Evolutionary conservation across 2,113 vertebrate genomes (phyloP).

Genomic region (sheep (Ovis aries)): DNA sequence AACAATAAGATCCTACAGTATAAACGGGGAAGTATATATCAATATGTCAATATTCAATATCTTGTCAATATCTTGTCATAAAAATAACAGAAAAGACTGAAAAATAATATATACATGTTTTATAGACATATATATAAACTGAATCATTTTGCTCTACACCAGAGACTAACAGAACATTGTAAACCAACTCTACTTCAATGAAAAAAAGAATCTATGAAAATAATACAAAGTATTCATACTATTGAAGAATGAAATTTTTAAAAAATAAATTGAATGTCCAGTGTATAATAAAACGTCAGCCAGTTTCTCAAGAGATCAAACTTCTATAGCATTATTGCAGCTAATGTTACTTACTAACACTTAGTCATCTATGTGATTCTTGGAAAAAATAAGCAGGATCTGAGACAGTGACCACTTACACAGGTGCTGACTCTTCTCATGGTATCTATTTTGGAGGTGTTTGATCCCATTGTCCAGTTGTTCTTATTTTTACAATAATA

Average conservation of each 20-base stretch:
- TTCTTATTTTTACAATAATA: neutral
- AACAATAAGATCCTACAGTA: neutral
- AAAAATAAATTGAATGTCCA: neutral
- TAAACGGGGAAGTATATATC: neutral
- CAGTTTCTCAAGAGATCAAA: neutral
- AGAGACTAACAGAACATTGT: neutral
- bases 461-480: neutral
- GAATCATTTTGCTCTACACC: neutral
- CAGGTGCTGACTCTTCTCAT: neutral
- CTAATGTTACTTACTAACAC: neutral
- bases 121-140: neutral
- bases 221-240: neutral
- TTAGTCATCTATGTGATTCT: neutral
- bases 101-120: neutral
- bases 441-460: neutral
- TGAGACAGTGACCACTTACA: neutral
- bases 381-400: neutral
- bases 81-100: neutral
- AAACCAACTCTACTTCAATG: neutral
- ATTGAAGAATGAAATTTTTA: neutral
- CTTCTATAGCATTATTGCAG: neutral
- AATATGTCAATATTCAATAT: too few relatives aligned
- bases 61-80: neutral
- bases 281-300: neutral
- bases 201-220: neutral